A percentile compares a stretch with the other conserved stretches of the same genome.
Evolutionary conservation across 1,140 invertebrate species (phyloP).

Genomic region (Scaptomyza graminum): DNA sequence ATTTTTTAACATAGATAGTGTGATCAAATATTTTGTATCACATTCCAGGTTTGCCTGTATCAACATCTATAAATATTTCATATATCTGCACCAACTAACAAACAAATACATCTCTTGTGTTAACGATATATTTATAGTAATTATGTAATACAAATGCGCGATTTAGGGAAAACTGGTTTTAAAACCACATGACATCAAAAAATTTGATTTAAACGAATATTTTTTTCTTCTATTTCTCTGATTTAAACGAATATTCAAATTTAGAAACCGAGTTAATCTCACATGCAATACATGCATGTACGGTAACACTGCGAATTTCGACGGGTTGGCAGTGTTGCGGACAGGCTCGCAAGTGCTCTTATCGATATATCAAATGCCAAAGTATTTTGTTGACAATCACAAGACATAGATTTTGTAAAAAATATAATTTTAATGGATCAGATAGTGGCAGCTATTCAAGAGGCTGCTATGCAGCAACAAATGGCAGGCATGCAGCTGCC

Average conservation of each 20-base stretch:
- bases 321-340: neutral
- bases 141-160: too few relatives aligned
- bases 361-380: conserved; percentile 11
- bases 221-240: too few relatives aligned
- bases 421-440: conserved; percentile 37
- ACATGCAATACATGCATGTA: neutral
- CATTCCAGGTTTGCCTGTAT: too few relatives aligned
- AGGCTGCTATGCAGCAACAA: conserved; percentile 35
- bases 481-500: conserved; percentile 8
- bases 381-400: neutral
- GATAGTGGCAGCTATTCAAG: conserved; percentile 15
- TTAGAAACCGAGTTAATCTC: too few relatives aligned
- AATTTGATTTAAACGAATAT: too few relatives aligned
- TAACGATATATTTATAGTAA: too few relatives aligned
- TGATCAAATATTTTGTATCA: too few relatives aligned
- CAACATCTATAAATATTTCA: conserved; percentile 19
- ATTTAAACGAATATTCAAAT: too few relatives aligned
- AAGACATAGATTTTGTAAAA: neutral
- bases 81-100: neutral
- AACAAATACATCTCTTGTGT: too few relatives aligned
- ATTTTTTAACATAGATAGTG: too few relatives aligned
- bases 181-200: too few relatives aligned
- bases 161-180: too few relatives aligned
- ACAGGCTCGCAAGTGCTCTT: neutral
- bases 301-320: neutral